Evolutionary conservation across 2,113 vertebrate species (phyloP), one percentile per base, ranked within the genome.

Genomic region (Platanista minor): DNA sequence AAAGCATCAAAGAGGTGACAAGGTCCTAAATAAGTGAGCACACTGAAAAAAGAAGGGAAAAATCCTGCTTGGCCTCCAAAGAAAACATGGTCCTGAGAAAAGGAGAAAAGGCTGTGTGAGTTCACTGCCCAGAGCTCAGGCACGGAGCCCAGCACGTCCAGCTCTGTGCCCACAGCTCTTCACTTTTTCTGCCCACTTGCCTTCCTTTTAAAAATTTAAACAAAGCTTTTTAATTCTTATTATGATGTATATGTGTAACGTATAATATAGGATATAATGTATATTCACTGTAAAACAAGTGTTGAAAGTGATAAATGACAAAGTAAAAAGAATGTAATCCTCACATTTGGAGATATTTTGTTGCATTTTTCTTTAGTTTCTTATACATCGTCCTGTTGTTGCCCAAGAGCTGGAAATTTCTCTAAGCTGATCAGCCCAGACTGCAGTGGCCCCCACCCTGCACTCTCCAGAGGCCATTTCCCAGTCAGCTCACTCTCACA

Each of bases 111-210:
- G n/a, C n/a, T 29, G 29, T 72, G 36, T 33, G 21, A 83, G 52
- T 12, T 43, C 54, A 5, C 18, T 39, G 54, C 80, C 5, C 39
- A 31, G 20, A 75, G 43, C 25, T 5, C 20, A 85, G 27, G 12
- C 20, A 27, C 0, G 0, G 17, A 72, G 2, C 18, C 27, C 33
- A 7, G 52, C 3, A 3, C 0, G 4, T 49, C 31, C 54, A 39
- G 67, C 80, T 61, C 57, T 46, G 13, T 5, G 66, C 23, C 7
- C 52, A 13, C 15, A 25, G 41, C 18, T 49, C 17, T 27, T 46
- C 23, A 62, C 31, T 74, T 43, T 61, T 61, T 36, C 31, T 25
- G 17, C 4, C 21, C 49, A 49, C 20, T 78, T 61, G 33, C 15
- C 23, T 71, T 82, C 13, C 39, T 23, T 69, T 67, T 87, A 9